Evolutionary conservation across 2,888 invertebrate species (phyloP).

Genomic region (Athripsodes cinereus): DNA sequence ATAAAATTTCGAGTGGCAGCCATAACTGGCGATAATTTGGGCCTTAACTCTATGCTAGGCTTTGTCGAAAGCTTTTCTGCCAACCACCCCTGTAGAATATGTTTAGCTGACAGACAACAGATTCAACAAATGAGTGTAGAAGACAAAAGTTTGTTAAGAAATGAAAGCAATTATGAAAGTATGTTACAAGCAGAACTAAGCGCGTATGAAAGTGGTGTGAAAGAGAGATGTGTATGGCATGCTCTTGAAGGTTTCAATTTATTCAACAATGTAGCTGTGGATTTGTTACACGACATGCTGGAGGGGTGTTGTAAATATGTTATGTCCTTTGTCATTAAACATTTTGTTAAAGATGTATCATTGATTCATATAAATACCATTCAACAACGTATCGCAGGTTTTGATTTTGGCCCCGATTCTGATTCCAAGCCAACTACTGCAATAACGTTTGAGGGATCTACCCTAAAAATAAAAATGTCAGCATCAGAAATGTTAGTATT

Average conservation of each 20-base stretch:
- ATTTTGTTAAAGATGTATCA: neutral
- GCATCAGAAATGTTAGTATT: neutral
- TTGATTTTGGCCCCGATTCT: neutral
- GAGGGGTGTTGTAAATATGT: neutral
- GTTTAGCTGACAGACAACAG: neutral
- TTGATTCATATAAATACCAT: neutral
- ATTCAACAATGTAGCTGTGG: neutral
- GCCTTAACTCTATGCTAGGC: neutral
- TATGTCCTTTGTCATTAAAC: neutral
- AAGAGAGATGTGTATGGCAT: neutral
- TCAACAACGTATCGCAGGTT: neutral
- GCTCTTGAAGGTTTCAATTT: neutral
- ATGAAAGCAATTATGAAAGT: neutral
- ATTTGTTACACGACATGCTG: neutral
- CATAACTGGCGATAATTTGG: neutral
- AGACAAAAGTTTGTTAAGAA: neutral
- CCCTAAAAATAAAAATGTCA: neutral
- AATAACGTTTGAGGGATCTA: neutral
- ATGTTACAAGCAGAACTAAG: neutral
- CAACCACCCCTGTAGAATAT: neutral
- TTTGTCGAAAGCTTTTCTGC: neutral
- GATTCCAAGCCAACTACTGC: neutral
- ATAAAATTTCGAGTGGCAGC: neutral
- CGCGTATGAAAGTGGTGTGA: neutral
- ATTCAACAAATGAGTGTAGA: neutral